Conservation (phyloP, 2,113 vertebrate species). For the Lepus europaeus region DNA sequence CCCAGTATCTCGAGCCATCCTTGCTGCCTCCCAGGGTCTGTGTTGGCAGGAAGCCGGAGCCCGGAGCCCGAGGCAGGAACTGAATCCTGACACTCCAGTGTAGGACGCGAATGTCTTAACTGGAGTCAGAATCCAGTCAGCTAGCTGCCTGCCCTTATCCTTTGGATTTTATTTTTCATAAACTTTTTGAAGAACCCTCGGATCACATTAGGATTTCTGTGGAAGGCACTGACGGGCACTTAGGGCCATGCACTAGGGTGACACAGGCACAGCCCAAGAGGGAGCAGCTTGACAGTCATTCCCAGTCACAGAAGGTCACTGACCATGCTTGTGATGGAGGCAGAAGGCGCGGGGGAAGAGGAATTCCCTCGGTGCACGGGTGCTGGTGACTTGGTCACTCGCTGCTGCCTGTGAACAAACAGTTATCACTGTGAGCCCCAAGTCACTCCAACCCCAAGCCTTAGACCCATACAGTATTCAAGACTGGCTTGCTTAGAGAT, state of each 20-base stretch:
- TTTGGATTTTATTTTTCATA: too few species aligned
- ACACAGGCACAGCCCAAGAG: not conserved
- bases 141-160: too few species aligned
- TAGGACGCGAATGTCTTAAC: too few species aligned
- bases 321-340: conserved; percentile 97
- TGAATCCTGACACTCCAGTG: too few species aligned
- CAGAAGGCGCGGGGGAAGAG: conserved; percentile 92
- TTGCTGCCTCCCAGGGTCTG: too few species aligned
- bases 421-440: not conserved
- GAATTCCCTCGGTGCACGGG: conserved; percentile 91
- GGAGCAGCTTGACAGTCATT: not conserved
- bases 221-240: conserved; percentile 20
- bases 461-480: conserved; percentile 4
- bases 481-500: not conserved
- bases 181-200: too few species aligned
- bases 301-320: conserved; percentile 75
- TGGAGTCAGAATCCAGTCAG: too few species aligned
- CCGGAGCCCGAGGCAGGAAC: too few species aligned
- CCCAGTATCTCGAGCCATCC: too few species aligned
- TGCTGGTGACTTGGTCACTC: conserved; percentile 93
- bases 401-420: conserved; percentile 89
- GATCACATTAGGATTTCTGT: not conserved
- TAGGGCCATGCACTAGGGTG: not conserved
- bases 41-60: too few species aligned
- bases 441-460: not conserved